Percentiles rank a stretch among this genome's conserved stretches.
Evolutionary conservation across 2,888 invertebrate species (phyloP).

Genomic region (Agriopis leucophaearia): DNA sequence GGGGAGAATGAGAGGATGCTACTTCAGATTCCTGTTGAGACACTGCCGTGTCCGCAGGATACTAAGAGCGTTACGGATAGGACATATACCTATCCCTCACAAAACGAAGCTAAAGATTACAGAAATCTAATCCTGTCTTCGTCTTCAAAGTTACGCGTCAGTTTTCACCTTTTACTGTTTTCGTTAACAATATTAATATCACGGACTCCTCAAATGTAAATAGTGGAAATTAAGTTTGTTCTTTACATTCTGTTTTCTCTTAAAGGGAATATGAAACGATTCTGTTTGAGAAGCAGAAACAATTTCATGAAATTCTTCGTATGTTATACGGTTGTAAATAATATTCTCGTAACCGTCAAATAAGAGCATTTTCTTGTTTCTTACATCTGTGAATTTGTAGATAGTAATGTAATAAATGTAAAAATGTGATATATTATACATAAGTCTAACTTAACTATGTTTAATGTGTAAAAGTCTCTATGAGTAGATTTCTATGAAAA

Average conservation of each 20-base stretch:
- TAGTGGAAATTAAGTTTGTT: constrained; percentile 49
- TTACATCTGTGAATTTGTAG: constrained; percentile 42
- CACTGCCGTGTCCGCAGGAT: constrained; percentile 87
- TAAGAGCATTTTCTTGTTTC: constrained; percentile 33
- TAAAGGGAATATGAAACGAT: constrained; percentile 49
- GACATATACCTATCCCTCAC: constrained; percentile 85
- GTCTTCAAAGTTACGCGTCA: constrained; percentile 49
- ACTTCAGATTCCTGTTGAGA: constrained; percentile 85
- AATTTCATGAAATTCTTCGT: constrained; percentile 43
- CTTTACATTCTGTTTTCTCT: constrained; percentile 34
- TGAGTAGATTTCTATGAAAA: constrained; percentile 48
- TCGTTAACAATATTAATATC: constrained; percentile 57
- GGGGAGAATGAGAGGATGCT: constrained; percentile 79
- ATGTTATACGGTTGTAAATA: constrained; percentile 50
- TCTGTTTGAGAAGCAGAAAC: constrained; percentile 45
- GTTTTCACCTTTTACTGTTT: constrained; percentile 53
- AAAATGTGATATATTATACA: constrained; percentile 62
- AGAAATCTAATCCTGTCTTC: constrained; percentile 77
- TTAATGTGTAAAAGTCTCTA: constrained; percentile 47
- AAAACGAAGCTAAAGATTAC: constrained; percentile 85
- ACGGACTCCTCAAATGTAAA: constrained; percentile 55
- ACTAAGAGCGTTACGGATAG: constrained; percentile 88
- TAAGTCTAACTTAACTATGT: constrained; percentile 44
- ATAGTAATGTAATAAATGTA: constrained; percentile 48
- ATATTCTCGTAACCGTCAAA: constrained; percentile 29